Evolutionary conservation across 2,797 vertebrate genomes (phyloP).

Genomic region (Cuculus canorus): DNA sequence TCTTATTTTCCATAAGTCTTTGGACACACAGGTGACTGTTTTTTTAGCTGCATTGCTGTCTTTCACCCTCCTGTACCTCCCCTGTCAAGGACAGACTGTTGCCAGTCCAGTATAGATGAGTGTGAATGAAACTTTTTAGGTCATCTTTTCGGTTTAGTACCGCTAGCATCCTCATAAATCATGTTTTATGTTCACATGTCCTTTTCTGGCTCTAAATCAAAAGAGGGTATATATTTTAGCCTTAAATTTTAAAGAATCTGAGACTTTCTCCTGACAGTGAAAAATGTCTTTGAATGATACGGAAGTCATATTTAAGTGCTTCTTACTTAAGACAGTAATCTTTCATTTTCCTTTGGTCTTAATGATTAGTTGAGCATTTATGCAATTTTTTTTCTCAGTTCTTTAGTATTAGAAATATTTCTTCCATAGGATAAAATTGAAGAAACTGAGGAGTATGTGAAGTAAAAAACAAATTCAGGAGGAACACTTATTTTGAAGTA

Average conservation of each 20-base stretch:
- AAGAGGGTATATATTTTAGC: neutral
- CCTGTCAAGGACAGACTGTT: neutral
- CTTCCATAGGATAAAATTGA: neutral
- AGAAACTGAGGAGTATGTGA: neutral
- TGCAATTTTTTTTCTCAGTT: neutral
- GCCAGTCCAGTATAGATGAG: rapidly evolving
- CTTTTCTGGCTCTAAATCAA: neutral
- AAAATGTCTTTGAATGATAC: neutral
- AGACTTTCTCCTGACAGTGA: neutral
- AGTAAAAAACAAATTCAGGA: neutral
- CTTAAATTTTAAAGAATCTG: neutral
- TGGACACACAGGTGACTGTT: neutral
- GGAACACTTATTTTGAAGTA: neutral
- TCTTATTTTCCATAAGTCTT: neutral
- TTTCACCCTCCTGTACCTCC: neutral
- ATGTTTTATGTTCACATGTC: neutral
- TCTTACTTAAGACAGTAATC: neutral
- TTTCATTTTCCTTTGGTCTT: neutral
- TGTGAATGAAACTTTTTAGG: neutral
- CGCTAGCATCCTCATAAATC: neutral
- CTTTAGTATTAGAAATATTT: neutral
- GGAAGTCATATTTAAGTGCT: neutral
- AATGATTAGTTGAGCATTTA: neutral
- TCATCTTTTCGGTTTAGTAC: neutral
- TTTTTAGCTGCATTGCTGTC: neutral